These are phyloP conservation scores for Tachycineta bicolor DNA, from an alignment of 2,113 vertebrate species.

Conservation along the genomic window DNA sequence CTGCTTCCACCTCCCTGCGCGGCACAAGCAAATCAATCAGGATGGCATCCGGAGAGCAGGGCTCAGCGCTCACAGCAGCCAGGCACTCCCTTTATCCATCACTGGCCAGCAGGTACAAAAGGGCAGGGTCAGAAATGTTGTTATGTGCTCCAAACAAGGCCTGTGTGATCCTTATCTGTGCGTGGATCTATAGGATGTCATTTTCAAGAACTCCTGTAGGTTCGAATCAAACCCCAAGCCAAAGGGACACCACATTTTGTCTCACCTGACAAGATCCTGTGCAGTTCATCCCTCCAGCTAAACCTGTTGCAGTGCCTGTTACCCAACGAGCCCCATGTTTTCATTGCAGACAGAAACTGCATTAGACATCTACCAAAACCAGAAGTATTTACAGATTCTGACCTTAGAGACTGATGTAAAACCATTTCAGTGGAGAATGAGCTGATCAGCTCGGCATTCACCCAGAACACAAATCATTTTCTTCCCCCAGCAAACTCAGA, in stretches of 20 bases:
- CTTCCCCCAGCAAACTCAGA: conserved; percentile 39
- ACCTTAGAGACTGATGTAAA: not conserved
- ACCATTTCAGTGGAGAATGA: not conserved
- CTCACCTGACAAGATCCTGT: not conserved
- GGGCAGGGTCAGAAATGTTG: conserved; percentile 13
- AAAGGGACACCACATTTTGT: not conserved
- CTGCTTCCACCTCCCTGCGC: not conserved
- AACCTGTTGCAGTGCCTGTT: not conserved
- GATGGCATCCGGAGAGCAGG: not conserved
- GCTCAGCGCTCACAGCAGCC: not conserved
- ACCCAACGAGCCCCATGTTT: not conserved
- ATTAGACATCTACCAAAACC: not conserved
- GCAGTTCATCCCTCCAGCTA: conserved; percentile 18
- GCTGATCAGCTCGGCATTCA: not conserved
- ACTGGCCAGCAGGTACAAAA: not conserved
- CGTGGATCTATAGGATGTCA: not conserved
- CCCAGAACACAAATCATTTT: conserved; percentile 36
- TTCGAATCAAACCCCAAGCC: not conserved
- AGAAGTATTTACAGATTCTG: conserved; percentile 19
- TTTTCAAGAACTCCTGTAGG: conserved; percentile 10
- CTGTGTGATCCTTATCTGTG: not conserved
- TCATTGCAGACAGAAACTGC: not conserved
- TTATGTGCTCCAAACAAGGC: not conserved
- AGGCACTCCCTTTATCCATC: not conserved
- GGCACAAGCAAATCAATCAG: not conserved